Conservation (phyloP, 1,140 invertebrate genomes). For the Zaprionus vittiger region DNA sequence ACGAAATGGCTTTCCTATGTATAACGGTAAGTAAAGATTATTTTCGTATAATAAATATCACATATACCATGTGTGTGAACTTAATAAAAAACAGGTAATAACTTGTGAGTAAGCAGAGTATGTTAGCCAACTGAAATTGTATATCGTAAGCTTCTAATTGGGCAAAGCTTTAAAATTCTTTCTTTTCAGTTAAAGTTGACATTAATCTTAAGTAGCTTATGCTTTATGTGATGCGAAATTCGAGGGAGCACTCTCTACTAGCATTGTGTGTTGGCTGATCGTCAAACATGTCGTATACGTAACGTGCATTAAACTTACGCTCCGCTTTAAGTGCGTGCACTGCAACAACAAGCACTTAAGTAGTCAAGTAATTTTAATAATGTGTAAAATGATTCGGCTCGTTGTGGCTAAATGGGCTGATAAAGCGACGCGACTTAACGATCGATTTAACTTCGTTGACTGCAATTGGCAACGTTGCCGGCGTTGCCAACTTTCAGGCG, state of each 20-base stretch:
- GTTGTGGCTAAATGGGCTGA: conserved; percentile 61
- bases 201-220: too few species aligned
- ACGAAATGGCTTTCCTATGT: conserved; percentile 79
- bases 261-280: not conserved
- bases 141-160: conserved; percentile 4
- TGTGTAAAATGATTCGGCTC: conserved; percentile 66
- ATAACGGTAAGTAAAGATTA: conserved; percentile 56
- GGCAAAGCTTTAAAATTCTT: not conserved
- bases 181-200: too few species aligned
- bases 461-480: conserved; percentile 2
- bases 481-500: conserved; percentile 39
- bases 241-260: not conserved
- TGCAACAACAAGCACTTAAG: conserved; percentile 34
- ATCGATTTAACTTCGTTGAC: conserved; percentile 35
- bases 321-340: conserved; percentile 26
- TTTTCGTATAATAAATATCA: conserved; percentile 13
- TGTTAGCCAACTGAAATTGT: not conserved
- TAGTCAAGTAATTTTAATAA: conserved; percentile 70
- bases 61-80: not conserved
- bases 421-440: conserved; percentile 41
- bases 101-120: not conserved
- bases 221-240: too few species aligned
- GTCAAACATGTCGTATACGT: not conserved
- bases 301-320: conserved; percentile 49
- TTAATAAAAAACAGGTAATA: not conserved